Conservation (phyloP, 2,113 vertebrate genomes). For the Chionodraco myersi region DNA sequence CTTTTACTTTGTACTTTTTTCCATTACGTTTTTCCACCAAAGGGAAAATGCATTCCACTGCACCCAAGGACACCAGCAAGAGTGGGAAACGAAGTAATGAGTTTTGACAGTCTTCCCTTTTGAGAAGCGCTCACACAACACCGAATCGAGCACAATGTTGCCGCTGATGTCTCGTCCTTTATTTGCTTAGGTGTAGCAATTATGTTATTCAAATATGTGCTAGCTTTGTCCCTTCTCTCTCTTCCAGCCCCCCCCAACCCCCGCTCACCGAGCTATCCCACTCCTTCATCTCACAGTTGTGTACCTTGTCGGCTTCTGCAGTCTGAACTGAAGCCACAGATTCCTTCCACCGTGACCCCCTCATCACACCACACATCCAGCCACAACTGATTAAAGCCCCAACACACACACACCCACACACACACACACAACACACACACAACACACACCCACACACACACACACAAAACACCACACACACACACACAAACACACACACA, state of each 20-base stretch:
- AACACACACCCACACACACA: too few relatives aligned
- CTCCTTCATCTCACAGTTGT: neutral
- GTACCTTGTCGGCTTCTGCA: slow-evolving; percentile 16
- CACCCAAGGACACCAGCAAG: neutral
- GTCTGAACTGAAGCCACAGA: slow-evolving; percentile 26
- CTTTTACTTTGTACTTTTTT: too few relatives aligned
- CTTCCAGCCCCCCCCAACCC: too few relatives aligned
- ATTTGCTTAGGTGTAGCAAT: neutral
- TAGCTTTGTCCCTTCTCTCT: neutral
- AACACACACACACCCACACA: neutral
- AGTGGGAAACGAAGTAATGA: neutral
- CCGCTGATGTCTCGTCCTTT: too few relatives aligned
- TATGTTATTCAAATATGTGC: neutral
- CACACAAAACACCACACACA: too few relatives aligned
- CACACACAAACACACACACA: neutral
- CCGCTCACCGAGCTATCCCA: neutral
- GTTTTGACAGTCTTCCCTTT: neutral
- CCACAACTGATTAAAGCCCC: slow-evolving; percentile 37
- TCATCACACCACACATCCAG: slow-evolving; percentile 40
- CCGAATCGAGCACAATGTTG: neutral
- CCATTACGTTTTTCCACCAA: neutral
- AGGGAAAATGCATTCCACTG: neutral
- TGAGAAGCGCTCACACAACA: neutral
- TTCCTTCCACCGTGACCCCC: slow-evolving; percentile 36
- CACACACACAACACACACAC: neutral